These are phyloP conservation scores for Eulithis prunata DNA, from an alignment of 2,888 invertebrate genomes.

Conservation along the genomic window DNA sequence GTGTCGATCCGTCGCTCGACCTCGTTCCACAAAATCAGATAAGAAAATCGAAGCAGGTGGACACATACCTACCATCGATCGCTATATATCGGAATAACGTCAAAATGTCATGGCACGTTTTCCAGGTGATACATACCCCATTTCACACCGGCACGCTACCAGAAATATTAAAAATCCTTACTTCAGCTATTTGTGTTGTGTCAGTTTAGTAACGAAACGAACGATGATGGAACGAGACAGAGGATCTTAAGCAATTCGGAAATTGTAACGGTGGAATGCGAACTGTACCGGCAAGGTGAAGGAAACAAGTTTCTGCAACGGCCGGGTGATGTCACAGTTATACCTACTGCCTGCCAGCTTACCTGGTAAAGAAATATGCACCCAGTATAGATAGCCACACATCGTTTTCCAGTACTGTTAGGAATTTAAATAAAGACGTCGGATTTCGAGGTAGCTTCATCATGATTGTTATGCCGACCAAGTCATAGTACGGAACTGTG, in stretches of 20 bases:
- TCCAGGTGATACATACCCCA: conserved; percentile 24
- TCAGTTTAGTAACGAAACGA: conserved; percentile 30
- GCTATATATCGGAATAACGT: conserved; percentile 48
- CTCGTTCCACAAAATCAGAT: conserved; percentile 72
- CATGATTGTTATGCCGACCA: conserved; percentile 98
- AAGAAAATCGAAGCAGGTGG: conserved; percentile 68
- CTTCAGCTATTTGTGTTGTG: conserved; percentile 15
- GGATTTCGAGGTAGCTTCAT: conserved; percentile 95
- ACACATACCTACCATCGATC: conserved; percentile 56
- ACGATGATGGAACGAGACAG: conserved; percentile 41
- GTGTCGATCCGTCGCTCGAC: conserved; percentile 54
- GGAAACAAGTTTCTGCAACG: conserved; percentile 54
- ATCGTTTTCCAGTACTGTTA: conserved; percentile 97
- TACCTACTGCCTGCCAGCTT: conserved; percentile 41
- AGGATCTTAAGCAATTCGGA: conserved; percentile 51
- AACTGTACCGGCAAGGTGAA: conserved; percentile 42
- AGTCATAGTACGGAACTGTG: conserved; percentile 98
- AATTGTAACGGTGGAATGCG: conserved; percentile 42
- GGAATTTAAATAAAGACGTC: conserved; percentile 97
- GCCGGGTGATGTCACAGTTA: conserved; percentile 49
- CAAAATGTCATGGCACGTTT: conserved; percentile 52
- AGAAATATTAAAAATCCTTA: conserved; percentile 14
- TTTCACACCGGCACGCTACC: conserved; percentile 28
- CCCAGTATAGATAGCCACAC: conserved; percentile 98
- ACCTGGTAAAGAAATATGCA: conserved; percentile 97